These are phyloP conservation scores for Drosophila peninsularis DNA, from an alignment of 2,888 invertebrate species.

Conservation along the genomic window DNA sequence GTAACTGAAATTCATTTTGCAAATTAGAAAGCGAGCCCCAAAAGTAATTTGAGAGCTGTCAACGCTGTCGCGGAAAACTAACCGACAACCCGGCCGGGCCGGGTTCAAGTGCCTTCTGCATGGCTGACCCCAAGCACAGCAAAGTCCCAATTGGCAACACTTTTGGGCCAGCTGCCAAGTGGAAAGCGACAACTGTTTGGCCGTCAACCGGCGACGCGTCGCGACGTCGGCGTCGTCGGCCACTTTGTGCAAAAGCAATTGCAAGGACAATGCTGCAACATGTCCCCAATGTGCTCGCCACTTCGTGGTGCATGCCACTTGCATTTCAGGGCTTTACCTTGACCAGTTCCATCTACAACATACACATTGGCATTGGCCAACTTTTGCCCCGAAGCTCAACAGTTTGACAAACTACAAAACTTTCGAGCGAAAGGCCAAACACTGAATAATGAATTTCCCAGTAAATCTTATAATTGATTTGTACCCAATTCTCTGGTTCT, in stretches of 20 bases:
- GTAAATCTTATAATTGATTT: constrained; percentile 71
- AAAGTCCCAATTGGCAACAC: constrained; percentile 21
- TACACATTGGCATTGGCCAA: constrained; percentile 6
- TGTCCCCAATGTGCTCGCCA: constrained; percentile 36
- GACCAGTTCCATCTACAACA: constrained; percentile 10
- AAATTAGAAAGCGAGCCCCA: constrained; percentile 71
- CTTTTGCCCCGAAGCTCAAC: constrained; percentile 26
- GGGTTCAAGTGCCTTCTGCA: constrained; percentile 35
- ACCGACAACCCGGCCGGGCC: constrained; percentile 13
- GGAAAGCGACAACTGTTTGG: constrained; percentile 43
- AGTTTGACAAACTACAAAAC: constrained; percentile 32
- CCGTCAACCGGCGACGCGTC: constrained; percentile 20
- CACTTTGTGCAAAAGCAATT: constrained; percentile 37
- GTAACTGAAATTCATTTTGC: constrained; percentile 62
- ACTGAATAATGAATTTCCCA: constrained; percentile 40
- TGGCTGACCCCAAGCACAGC: constrained; percentile 26
- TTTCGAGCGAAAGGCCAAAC: constrained; percentile 35
- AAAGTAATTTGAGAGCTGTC: constrained; percentile 66
- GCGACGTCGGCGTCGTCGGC: background rate
- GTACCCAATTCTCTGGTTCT: constrained; percentile 31
- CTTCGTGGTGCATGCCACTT: constrained; percentile 10
- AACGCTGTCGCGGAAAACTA: constrained; percentile 36
- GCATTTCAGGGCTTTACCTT: constrained; percentile 47
- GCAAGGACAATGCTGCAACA: constrained; percentile 51
- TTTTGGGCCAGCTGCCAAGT: constrained; percentile 66